These are phyloP conservation scores for Hydropsyche tenuis DNA, from an alignment of 1,140 invertebrate genomes.

Conservation along the genomic window DNA sequence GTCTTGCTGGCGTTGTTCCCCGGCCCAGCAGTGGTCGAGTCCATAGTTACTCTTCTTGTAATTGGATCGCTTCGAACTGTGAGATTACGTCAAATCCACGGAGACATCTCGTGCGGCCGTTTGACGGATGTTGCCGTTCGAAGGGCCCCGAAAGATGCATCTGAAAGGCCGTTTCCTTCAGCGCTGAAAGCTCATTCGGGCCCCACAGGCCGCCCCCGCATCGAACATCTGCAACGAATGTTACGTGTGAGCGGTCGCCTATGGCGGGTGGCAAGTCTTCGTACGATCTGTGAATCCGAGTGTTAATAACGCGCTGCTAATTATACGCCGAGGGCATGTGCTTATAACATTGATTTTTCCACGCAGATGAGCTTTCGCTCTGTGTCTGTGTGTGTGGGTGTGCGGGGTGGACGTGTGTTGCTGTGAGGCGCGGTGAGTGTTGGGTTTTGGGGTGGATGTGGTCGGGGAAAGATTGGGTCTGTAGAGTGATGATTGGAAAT, in stretches of 20 bases:
- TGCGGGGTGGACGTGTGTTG: too few relatives aligned
- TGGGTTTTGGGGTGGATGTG: too few relatives aligned
- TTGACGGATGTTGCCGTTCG: too few relatives aligned
- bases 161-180: too few relatives aligned
- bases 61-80: neutral
- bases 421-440: too few relatives aligned
- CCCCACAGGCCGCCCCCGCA: neutral
- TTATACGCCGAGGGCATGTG: slow-evolving; percentile 11
- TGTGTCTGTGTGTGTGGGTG: too few relatives aligned
- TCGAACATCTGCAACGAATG: too few relatives aligned
- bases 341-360: slow-evolving; percentile 31
- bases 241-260: neutral
- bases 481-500: too few relatives aligned
- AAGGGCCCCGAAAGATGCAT: too few relatives aligned
- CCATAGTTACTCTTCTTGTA: neutral
- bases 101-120: too few relatives aligned
- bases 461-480: too few relatives aligned
- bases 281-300: slow-evolving; percentile 9
- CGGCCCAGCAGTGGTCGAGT: slow-evolving; percentile 46
- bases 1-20: slow-evolving; percentile 62
- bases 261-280: neutral
- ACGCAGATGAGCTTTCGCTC: slow-evolving; percentile 6
- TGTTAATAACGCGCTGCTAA: slow-evolving; percentile 26
- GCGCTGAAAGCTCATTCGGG: too few relatives aligned
- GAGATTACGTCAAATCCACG: slow-evolving; percentile 7